Base-by-base conservation (phyloP, 2,797 vertebrate genomes). In the Pangasius sanitwongsei region DNA sequence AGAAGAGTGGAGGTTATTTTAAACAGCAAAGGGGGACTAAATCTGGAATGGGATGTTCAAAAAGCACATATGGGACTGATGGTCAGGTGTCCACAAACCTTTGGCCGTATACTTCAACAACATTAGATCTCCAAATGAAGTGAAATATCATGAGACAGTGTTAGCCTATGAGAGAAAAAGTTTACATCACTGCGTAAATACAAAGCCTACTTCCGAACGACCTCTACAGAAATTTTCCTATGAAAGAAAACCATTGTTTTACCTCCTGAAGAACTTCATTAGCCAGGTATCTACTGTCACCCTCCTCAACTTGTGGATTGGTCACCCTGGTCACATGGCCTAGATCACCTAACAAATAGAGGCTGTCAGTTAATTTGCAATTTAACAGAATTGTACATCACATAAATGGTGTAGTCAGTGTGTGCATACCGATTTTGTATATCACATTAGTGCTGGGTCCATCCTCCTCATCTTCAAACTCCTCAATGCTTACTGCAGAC, bases 261-360 rank as follows among this genome's bases (percentile, higher is more conserved):
- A 99, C 98, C 98, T 99, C 98, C 92, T 99, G 98, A 67, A 99
- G 96, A 91, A 99, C 96, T 96, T 99, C 98, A 93, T 99, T 99
- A 59, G 99, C 98, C 94, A 99, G 93, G 80, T 97, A 99, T 92
- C 98, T 95, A 93, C 98, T 99, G 94, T 99, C 99, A 0, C 99
- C 99, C 92, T 99, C 99, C 92, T 99, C 99, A 65, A 99, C 99
- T 53, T 99, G 98, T 23, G 98, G 98, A 94, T 99, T 99, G 89
- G 96, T 98, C 70, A 97, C 96, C 85, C 97, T 96, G 25, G 99
- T 99, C 90, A 99, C 99, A 89, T 99, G 99, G 87, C 99, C 99
- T 31, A 99, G 97, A 92, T 99, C 99, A 93, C 99, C 98, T 99
- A 91, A 48, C n/a, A 1, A 65, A 82, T n/a, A 70, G 37, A 28